Conservation (phyloP, 2,888 invertebrate genomes). For the Drosophila subquinaria region DNA sequence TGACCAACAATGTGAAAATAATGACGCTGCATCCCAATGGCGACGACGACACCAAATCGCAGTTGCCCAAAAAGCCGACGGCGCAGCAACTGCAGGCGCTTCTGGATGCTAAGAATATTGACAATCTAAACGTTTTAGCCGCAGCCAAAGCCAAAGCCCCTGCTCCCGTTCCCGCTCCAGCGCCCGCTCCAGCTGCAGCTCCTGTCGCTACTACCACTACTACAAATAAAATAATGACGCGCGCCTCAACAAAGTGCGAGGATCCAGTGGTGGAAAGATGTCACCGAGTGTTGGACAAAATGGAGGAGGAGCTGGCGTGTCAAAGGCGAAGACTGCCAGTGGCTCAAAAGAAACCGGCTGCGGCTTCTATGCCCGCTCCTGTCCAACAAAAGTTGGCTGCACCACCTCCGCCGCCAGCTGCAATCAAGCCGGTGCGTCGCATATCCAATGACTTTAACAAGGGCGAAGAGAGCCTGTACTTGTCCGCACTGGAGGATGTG, state of each 20-base stretch:
- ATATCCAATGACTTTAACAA: constrained; percentile 90
- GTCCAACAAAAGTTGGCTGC: constrained; percentile 38
- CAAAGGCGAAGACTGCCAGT: constrained; percentile 50
- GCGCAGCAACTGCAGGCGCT: constrained; percentile 72
- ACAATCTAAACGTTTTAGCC: constrained; percentile 50
- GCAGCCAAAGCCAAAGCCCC: constrained; percentile 31
- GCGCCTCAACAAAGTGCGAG: constrained; percentile 72
- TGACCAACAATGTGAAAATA: constrained; percentile 88
- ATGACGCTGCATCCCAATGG: constrained; percentile 69
- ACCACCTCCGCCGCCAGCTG: constrained; percentile 84
- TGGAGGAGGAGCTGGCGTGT: constrained; percentile 57
- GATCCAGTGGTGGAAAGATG: constrained; percentile 62
- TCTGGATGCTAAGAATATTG: constrained; percentile 72
- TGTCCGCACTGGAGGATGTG: constrained; percentile 91
- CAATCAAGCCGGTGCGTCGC: constrained; percentile 86
- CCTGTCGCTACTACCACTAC: constrained; percentile 1
- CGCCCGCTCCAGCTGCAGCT: neutral
- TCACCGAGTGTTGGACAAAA: constrained; percentile 61
- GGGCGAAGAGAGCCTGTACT: constrained; percentile 91
- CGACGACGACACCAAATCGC: constrained; percentile 86
- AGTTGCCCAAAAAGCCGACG: constrained; percentile 68
- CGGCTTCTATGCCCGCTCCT: constrained; percentile 1
- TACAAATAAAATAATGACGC: constrained; percentile 73
- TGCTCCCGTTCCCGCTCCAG: neutral
- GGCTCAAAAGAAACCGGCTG: constrained; percentile 32